Base-by-base conservation (phyloP, 2,888 invertebrate species). In the Macrophya alboannulata region DNA sequence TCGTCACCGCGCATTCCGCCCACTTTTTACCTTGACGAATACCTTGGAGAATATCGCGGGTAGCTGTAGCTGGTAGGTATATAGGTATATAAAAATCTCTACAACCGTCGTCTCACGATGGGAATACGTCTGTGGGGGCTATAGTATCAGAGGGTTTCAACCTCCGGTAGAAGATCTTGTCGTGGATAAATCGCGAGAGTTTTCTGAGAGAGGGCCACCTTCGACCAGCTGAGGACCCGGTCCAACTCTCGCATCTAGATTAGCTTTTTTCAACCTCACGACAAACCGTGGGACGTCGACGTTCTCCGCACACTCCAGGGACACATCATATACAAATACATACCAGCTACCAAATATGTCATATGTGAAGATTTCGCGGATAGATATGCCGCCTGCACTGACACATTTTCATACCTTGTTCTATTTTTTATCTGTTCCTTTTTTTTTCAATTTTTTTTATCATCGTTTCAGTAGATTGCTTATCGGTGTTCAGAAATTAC, bases 1-100 rank as follows among this genome's bases (percentile, higher is more conserved):
- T 87, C 88, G 88, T 87, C 87, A 85, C 87, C 86, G 87, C 87
- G 88, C 90, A 91, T 92, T 91, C 91, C 89, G 89, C 87, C 89
- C 88, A 87, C 89, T 91, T 92, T 92, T 92, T 91, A 90, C 88
- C 88, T 82, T 55, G 55, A 51, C 74, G 74, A 65, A 21, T 21
- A 79, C 76, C 25, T 45, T 31, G 62, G 81, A 65, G 68, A n/a
- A 83, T 71, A 83, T 71, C 83, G 68, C 81, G 25, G 59, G 43
- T 62, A 40, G 25, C 1, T 31, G 31, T 31, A 31, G 31, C 1
- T 31, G 3, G 3, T 31, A 31, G 31, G 31, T 31, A 31, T 31
- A 31, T 31, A 31, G 25, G 51, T 25, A 21, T 25, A 55, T 55
- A 55, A 55, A n/a, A 9, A 31, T 37, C 87, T 81, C 68, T 55